Percentiles rank a stretch among this genome's conserved stretches.
Evolutionary conservation across 2,113 vertebrate genomes (phyloP).

Genomic region (Corydoras maculifer): DNA sequence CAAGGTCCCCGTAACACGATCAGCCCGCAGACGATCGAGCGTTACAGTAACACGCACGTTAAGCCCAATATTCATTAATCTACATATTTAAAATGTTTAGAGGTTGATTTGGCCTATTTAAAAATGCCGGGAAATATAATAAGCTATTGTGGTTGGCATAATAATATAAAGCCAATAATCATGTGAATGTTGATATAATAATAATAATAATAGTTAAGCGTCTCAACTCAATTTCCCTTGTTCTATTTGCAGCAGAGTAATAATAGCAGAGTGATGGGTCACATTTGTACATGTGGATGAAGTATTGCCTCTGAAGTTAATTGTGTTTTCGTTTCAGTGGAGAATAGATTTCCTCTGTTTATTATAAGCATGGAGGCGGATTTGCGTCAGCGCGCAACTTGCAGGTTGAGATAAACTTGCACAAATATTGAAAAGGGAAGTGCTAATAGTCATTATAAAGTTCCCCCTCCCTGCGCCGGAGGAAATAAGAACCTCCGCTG

Average conservation of each 20-base stretch:
- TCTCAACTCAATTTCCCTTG: background rate
- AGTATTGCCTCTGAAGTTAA: slow-evolving; percentile 80
- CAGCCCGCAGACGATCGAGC: no score
- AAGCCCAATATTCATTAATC: no score
- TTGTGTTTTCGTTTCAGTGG: slow-evolving; percentile 85
- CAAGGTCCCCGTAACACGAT: no score
- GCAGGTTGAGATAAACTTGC: slow-evolving; percentile 96
- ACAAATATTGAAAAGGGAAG: slow-evolving; percentile 98
- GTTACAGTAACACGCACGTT: no score
- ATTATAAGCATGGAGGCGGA: slow-evolving; percentile 90
- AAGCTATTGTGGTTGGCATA: background rate
- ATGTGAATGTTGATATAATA: background rate
- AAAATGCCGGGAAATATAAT: no score
- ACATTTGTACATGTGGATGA: slow-evolving; percentile 62
- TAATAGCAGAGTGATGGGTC: slow-evolving; percentile 46
- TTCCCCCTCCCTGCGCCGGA: slow-evolving; percentile 76
- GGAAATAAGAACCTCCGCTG: slow-evolving; percentile 98
- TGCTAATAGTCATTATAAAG: slow-evolving; percentile 91
- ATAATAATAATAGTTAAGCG: background rate
- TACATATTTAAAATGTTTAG: no score
- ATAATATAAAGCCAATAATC: background rate
- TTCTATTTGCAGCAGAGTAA: slow-evolving; percentile 34
- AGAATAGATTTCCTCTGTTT: slow-evolving; percentile 90
- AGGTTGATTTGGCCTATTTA: no score
- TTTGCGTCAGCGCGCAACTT: slow-evolving; percentile 98